Conservation (phyloP, 2,797 vertebrate species). For the Danio jaintianensis region DNA sequence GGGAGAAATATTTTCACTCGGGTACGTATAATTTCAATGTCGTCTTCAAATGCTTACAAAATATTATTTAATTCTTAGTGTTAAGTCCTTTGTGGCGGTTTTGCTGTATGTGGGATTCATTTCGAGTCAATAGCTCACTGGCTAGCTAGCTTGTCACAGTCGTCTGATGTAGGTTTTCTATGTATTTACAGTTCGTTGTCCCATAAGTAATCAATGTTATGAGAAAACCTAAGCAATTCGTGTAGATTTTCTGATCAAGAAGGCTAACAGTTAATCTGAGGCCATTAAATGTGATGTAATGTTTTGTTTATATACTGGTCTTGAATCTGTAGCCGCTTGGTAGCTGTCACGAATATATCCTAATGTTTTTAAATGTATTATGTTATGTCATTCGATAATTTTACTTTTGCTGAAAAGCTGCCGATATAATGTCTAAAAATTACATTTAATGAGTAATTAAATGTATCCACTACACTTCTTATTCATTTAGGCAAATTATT, state of each 20-base stretch:
- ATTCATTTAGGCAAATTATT: neutral
- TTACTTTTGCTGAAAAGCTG: neutral
- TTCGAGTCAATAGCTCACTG: neutral
- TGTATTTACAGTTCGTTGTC: neutral
- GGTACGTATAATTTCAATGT: conserved; percentile 21
- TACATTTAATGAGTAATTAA: too few species aligned
- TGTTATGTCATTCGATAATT: neutral
- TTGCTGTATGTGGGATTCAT: neutral
- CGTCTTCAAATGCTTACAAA: neutral
- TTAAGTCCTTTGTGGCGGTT: too few species aligned
- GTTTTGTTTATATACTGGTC: neutral
- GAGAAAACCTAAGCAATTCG: neutral
- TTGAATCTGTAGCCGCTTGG: neutral
- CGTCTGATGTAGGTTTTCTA: neutral
- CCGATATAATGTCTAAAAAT: too few species aligned
- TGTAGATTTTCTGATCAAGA: neutral
- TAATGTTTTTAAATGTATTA: neutral
- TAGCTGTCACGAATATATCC: neutral
- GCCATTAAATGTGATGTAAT: neutral
- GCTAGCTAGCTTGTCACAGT: conserved; percentile 22
- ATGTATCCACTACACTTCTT: too few species aligned
- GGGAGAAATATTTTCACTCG: neutral
- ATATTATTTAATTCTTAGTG: neutral
- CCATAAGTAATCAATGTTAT: neutral
- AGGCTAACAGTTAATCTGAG: neutral